Base-by-base conservation (phyloP, 2,797 vertebrate genomes). In the Melanogrammus aeglefinus region DNA sequence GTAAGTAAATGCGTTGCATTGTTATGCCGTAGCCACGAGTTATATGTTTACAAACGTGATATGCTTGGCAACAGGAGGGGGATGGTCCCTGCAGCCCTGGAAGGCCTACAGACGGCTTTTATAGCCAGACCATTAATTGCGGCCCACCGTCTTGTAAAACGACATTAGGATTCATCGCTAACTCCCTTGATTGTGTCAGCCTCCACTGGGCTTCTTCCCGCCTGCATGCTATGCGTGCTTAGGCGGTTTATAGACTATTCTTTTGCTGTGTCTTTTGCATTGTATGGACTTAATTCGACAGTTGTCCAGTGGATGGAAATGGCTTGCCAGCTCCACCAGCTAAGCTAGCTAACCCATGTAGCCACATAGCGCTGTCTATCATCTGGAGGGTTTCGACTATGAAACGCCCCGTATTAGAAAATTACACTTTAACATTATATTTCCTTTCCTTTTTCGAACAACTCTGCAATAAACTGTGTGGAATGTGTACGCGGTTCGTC, bases 341-440 rank as follows among this genome's bases (percentile, higher is more conserved):
- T 76, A 76, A 27, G 14, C 21, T 6, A 51, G 75, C 75, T 76
- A 76, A 27, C 57, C 75, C 44, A 33, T 24, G 57, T 47, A 66
- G 57, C 57, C 57, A 66, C 51, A 47, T 21, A 70, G 74, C 74
- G 36, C 75, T 69, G 75, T 16, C 75, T 76, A 70, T 24, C 35
- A 27, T 24, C 75, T 69, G 57, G 75, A 4, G 63, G 7, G 6
- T 39, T 38, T 57, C 6, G n/a, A 2, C n/a, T 27, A 14, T 24
- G 57, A 66, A 66, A 66, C 57, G 57, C 57, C 57, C 57, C 57
- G 57, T 66, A 27, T 66, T 66, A 8, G 57, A 24, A n/a, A 21
- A 63, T 63, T 63, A n/a, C 51, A 21, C 5, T 63, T 63, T 63
- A 63, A n/a, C 18, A 21, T n/a, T n/a, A 7, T n/a, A 8, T 63